Base-by-base conservation (phyloP, 2,113 vertebrate genomes). In the Chloebia gouldiae region DNA sequence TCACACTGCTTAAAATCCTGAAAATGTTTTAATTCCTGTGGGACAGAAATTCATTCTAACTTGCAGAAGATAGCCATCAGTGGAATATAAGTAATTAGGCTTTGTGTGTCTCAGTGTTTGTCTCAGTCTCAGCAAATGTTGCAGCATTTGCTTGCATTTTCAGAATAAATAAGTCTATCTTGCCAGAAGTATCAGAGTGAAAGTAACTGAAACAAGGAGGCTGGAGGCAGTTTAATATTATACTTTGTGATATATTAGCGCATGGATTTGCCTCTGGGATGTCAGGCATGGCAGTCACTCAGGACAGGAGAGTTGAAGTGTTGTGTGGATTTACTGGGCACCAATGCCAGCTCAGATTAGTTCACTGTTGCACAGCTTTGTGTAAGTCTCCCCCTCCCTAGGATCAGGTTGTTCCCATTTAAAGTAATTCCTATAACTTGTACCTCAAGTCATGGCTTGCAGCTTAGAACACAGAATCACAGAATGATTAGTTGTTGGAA, bases 341-440 rank as follows among this genome's bases (percentile, higher is more conserved):
- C 21, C 7, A 51, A 3, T 0, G 0, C 20, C 44, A 51, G 27
- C 25, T n/a, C 24, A 45, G 24, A 11, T 53, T 45, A 13, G 11
- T 12, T 54, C 21, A 27, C 17, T 22, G 11, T 25, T 17, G 10
- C 5, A 19, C 5, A 15, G 9, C 14, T 69, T 27, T 44, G 54
- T 45, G 5, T 21, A 24, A 24, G 13, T 30, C 53, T 47, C 15
- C 4, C 22, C 7, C 9, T 10, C 5, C 7, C 2, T n/a, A 5
- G 3, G 28, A 30, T 27, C 20, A 60, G 13, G 21, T 13, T 6
- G 3, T 6, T 54, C 20, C 24, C 0, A 1, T 13, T 44, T 37
- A 23, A 65, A 81, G 50, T 5, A 33, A 37, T 21, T 70, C 13
- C 31, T 27, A 2, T 22, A 49, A 27, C 31, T 31, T 44, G 9